Base-by-base conservation (phyloP, 2,113 vertebrate genomes). In the Cebidichthys violaceus region DNA sequence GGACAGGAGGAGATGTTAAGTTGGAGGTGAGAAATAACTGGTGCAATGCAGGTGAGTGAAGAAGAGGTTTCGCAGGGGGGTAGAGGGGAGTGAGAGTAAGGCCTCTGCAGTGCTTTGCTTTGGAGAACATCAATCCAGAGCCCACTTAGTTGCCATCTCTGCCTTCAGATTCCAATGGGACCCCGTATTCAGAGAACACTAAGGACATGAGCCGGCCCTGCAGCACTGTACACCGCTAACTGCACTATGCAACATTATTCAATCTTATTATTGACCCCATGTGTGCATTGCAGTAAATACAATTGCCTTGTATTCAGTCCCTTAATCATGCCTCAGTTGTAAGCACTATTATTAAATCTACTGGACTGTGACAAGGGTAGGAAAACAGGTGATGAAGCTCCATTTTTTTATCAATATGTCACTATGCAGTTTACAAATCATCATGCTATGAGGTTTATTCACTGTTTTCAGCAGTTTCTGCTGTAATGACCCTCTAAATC, bases 1-100 rank as follows among this genome's bases (percentile, higher is more conserved):
- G 88, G 88, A 89, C 90, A 88, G 84, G 39, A 81, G 77, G 79
- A 89, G 89, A 88, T 82, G 87, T 87, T 79, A 79, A 87, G 88
- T 79, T 88, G 79, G 86, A 92, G 89, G 92, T 94, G 90, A 93
- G 93, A 92, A 90, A 92, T 90, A 90, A 88, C 83, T 95, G 94
- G 92, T 94, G 93, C 94, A 95, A 91, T 94, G 94, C 93, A 93
- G 93, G 92, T 90, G 84, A 90, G 87, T 66, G 77, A 84, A 82
- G 79, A 90, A 84, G 86, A 74, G 79, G 73, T 87, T 78, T 80
- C 66, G 61, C 1, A 52, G 70, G 41, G 37, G 76, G 57, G 74
- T 18, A 31, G n/a, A 69, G 54, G 78, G 55, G 68, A 59, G 79
- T 43, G 68, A 69, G 78, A 75, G 71, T 77, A 66, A 67, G 86